These are phyloP conservation scores for silkworm (Bombyx mori) DNA, from an alignment of 1,140 invertebrate genomes.

Conservation along the genomic window ASM3026992v2 NC_085111.1:13753001-13753500, in stretches of 20 bases:
- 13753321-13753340: conserved; percentile 46
- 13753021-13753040: conserved; percentile 59
- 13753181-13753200: conserved; percentile 68
- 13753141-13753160: conserved; percentile 64
- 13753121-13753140: conserved; percentile 71
- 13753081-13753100: conserved; percentile 38
- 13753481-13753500: background rate
- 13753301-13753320: conserved; percentile 23
- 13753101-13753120: conserved; percentile 67
- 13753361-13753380: conserved; percentile 7
- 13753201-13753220: conserved; percentile 54
- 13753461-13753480: background rate
- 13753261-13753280: conserved; percentile 37
- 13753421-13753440: too few species aligned
- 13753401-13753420: too few species aligned
- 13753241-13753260: conserved; percentile 47
- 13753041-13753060: conserved; percentile 29
- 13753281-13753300: conserved; percentile 24
- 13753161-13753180: conserved; percentile 62
- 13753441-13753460: background rate
- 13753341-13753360: conserved; percentile 20
- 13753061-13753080: conserved; percentile 25
- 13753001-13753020: conserved; percentile 34
- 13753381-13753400: too few species aligned
- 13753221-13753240: conserved; percentile 50